phyloP scores from a whole-genome alignment of 2,797 vertebrate genomes.

The Ataeniobius toweri region DNA sequence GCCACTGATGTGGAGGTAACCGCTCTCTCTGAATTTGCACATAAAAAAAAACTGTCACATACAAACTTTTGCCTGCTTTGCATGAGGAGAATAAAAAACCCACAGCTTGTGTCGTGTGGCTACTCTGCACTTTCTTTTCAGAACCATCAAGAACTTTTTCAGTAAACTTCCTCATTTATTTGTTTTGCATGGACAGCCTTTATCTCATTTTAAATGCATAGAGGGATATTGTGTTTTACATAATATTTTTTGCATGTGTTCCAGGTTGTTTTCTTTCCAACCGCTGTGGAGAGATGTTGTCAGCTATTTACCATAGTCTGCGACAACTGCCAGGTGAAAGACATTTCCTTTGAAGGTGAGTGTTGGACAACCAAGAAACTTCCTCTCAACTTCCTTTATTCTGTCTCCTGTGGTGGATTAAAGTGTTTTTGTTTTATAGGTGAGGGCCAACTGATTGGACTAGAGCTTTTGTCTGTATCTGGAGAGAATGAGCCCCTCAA shows the following conservation, averaged over 20 bases:
- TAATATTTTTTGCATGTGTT: slow-evolving; percentile 20
- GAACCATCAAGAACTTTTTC: not conserved
- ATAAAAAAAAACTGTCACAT: not conserved
- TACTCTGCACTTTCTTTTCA: not conserved
- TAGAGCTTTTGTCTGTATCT: slow-evolving; percentile 84
- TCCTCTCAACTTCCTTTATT: not conserved
- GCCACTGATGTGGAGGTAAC: slow-evolving; percentile 84
- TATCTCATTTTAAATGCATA: not conserved
- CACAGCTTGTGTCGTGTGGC: not conserved
- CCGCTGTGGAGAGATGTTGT: slow-evolving; percentile 65
- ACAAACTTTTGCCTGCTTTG: not conserved
- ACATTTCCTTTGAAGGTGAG: slow-evolving; percentile 87
- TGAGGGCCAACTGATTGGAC: slow-evolving; percentile 81
- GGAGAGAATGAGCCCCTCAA: slow-evolving; percentile 74
- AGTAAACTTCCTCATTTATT: not conserved
- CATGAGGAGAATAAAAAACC: not conserved
- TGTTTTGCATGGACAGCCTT: not conserved
- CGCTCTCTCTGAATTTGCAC: not conserved
- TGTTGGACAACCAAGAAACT: not conserved
- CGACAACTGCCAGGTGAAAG: slow-evolving; percentile 89
- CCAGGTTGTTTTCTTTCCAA: slow-evolving; percentile 91
- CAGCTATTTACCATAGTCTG: slow-evolving; percentile 85
- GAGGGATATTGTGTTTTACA: not conserved
- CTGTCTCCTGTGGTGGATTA: not conserved
- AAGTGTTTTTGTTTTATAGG: slow-evolving; percentile 73